Evolutionary conservation across 2,113 vertebrate species (phyloP).

Genomic region (Muscicapa adusta): DNA sequence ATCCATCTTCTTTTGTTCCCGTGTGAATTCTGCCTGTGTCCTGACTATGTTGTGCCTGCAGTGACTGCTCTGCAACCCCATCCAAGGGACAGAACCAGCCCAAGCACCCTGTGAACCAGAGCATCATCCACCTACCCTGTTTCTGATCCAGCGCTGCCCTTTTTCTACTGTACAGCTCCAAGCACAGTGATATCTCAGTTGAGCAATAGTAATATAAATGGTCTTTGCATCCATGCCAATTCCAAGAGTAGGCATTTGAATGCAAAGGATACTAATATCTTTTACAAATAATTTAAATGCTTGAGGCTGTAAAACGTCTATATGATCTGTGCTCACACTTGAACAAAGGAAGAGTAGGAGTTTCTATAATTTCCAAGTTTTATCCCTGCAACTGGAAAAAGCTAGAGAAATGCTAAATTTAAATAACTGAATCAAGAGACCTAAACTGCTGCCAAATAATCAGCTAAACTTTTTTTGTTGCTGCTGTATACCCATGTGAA

Average conservation of each 20-base stretch:
- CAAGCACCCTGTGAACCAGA: neutral
- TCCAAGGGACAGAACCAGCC: fast-evolving
- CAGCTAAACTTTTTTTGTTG: neutral
- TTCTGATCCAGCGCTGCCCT: neutral
- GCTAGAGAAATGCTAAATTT: neutral
- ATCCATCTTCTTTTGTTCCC: neutral
- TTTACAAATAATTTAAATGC: neutral
- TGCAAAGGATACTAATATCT: neutral
- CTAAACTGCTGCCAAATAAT: neutral
- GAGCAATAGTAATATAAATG: neutral
- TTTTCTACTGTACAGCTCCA: neutral
- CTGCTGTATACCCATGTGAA: neutral
- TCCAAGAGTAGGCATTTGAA: neutral
- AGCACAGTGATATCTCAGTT: neutral
- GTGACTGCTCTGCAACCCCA: neutral
- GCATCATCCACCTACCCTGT: fast-evolving
- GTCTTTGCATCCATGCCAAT: neutral
- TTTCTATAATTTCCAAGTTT: neutral
- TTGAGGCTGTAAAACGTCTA: neutral
- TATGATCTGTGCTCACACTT: neutral
- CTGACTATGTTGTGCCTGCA: neutral
- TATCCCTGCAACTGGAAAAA: neutral
- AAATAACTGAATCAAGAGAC: neutral
- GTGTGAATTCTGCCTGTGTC: neutral
- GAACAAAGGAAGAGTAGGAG: neutral